These are phyloP conservation scores for Rhagophthalmus giganteus DNA, from an alignment of 2,888 invertebrate genomes.

Conservation along the genomic window DNA sequence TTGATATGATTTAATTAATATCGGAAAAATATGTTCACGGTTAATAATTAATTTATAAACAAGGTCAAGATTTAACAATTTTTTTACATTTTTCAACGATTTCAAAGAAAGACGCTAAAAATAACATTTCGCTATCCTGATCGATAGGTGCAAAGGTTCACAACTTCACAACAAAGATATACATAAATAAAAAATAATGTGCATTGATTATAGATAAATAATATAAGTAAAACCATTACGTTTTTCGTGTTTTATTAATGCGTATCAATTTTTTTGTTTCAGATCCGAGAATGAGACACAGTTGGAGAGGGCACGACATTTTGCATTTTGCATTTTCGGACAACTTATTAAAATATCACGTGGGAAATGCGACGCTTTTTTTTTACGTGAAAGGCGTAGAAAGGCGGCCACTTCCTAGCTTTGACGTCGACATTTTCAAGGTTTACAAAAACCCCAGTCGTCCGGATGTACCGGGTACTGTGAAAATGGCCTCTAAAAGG, in stretches of 20 bases:
- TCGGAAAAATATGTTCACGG: background rate
- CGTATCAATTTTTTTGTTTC: slow-evolving; percentile 45
- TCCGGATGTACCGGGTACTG: slow-evolving; percentile 44
- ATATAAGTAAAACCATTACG: too few relatives aligned
- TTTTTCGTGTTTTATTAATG: too few relatives aligned
- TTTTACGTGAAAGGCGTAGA: slow-evolving; percentile 63
- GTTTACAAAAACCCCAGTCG: slow-evolving; percentile 47
- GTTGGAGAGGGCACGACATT: slow-evolving; percentile 68
- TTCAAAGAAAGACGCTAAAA: background rate
- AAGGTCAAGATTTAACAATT: background rate
- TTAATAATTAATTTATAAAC: background rate
- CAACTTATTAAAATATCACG: slow-evolving; percentile 69
- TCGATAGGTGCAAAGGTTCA: background rate
- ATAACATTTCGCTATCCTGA: too few relatives aligned
- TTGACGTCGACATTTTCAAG: slow-evolving; percentile 51
- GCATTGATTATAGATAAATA: too few relatives aligned
- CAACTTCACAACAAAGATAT: background rate
- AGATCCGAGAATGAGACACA: slow-evolving; percentile 71
- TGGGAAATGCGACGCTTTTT: slow-evolving; percentile 71
- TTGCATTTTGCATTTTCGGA: slow-evolving; percentile 74
- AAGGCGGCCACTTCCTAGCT: slow-evolving; percentile 49
- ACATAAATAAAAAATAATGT: background rate
- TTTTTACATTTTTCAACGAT: background rate
- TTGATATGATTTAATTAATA: background rate
- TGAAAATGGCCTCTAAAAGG: slow-evolving; percentile 51